Evolutionary conservation across 2,888 invertebrate species (phyloP), one percentile per base, ranked within the genome.

Genomic region (Eulithis prunata): DNA sequence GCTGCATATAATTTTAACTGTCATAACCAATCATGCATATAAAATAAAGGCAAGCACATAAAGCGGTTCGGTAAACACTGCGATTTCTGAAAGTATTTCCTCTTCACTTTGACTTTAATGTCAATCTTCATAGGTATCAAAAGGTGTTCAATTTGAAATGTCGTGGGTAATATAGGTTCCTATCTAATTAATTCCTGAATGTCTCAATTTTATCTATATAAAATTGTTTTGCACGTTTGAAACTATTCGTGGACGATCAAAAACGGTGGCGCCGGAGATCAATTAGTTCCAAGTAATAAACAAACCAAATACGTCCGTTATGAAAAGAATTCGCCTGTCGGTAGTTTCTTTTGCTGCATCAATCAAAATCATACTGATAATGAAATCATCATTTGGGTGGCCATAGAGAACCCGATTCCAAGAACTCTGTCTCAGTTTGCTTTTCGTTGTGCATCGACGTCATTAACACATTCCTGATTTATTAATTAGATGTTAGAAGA

Each of bases 371-470:
- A 92, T 92, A 91, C 90, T 84, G 90, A 91, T 93, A 92, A 93
- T 93, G 90, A 92, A 92, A 92, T 91, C 92, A 93, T 92, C 92
- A 92, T 91, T 91, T 91, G 93, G 93, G 92, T 92, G 93, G 93
- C 90, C 92, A 89, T 92, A 91, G 90, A 91, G 86, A 86, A 85
- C 81, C 79, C 78, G 77, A 69, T 91, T 91, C 92, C 75, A 70
- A 87, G 92, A 92, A 92, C 76, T 82, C 74, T 71, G 86, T 84
- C 83, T 81, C 81, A 70, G 73, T 70, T 69, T 69, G 73, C 78
- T 79, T 75, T 73, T 77, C 80, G 78, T 85, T 83, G 83, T 81
- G 85, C 84, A 79, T 82, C 84, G 76, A 80, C 80, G 79, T 85
- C 87, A 91, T 91, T 93, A 90, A 87, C 90, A 91, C 91, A 93